Conservation (phyloP, 1,140 invertebrate species). For the Apis florea region DNA sequence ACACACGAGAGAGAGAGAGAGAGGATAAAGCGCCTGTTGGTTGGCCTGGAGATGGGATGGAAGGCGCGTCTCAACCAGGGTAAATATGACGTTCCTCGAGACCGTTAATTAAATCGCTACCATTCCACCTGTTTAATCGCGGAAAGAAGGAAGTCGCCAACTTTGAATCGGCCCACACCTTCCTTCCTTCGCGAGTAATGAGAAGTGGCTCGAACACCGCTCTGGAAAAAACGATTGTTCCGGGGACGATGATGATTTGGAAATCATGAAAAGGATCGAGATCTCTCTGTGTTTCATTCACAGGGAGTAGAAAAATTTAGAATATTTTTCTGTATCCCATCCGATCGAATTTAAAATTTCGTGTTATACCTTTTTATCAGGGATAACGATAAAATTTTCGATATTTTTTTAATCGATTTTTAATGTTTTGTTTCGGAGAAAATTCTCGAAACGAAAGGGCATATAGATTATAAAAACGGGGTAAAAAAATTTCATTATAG, state of each 20-base stretch:
- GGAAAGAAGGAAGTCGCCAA: constrained; percentile 30
- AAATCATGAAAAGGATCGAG: too few relatives aligned
- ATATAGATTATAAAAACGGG: neutral
- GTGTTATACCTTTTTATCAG: too few relatives aligned
- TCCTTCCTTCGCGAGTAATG: constrained; percentile 15
- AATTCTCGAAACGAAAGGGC: too few relatives aligned
- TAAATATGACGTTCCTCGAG: constrained; percentile 26
- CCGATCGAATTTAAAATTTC: too few relatives aligned
- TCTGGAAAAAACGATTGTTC: neutral
- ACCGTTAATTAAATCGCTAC: constrained; percentile 43
- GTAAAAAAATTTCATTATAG: neutral
- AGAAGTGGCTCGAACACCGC: constrained; percentile 26
- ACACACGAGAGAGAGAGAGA: neutral
- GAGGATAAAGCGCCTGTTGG: too few relatives aligned
- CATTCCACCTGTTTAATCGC: constrained; percentile 37
- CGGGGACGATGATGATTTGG: neutral
- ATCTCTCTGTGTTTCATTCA: neutral
- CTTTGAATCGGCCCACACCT: constrained; percentile 22
- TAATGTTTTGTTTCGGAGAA: too few relatives aligned
- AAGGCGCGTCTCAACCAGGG: neutral
- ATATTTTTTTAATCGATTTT: too few relatives aligned
- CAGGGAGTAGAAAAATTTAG: too few relatives aligned
- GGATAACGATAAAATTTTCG: too few relatives aligned
- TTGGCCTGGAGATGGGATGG: neutral
- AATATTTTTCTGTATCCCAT: too few relatives aligned